Percentiles rank a stretch among this genome's conserved stretches.
phyloP scores from a whole-genome alignment of 2,888 invertebrate genomes.

The Ligdia adustata region DNA sequence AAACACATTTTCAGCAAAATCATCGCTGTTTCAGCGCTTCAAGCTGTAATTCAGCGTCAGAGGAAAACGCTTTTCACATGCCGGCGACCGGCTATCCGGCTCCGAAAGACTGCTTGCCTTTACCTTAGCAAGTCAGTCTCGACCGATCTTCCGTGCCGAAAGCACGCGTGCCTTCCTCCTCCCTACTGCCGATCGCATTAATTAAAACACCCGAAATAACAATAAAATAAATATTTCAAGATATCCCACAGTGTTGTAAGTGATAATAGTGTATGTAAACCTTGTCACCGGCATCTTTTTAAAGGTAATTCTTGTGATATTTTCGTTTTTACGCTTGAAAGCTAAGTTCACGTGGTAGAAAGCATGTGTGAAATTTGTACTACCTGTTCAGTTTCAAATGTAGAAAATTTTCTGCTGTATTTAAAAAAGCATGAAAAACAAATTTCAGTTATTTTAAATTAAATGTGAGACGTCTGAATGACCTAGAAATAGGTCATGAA shows the following conservation, averaged over 20 bases:
- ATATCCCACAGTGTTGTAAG: constrained; percentile 23
- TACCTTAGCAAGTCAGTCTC: constrained; percentile 18
- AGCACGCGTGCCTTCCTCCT: constrained; percentile 23
- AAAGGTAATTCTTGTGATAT: constrained; percentile 23
- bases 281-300: constrained; percentile 23
- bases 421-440: too few species aligned
- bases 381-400: too few species aligned
- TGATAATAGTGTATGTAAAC: constrained; percentile 30
- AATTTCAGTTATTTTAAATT: too few species aligned
- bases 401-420: too few species aligned
- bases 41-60: not conserved
- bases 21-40: too few species aligned
- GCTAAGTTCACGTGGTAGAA: constrained; percentile 4
- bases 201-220: constrained; percentile 30
- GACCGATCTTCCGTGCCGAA: constrained; percentile 16
- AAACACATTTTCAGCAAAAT: too few species aligned
- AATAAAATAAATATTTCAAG: constrained; percentile 17
- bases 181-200: constrained; percentile 11
- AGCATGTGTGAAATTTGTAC: not conserved
- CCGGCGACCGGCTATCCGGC: too few species aligned
- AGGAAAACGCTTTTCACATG: constrained; percentile 18
- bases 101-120: not conserved
- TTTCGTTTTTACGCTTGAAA: constrained; percentile 11
- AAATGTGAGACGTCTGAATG: too few species aligned
- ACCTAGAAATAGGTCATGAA: too few species aligned